Percentiles rank a stretch among this genome's conserved stretches.
Evolutionary conservation across 2,888 invertebrate genomes (phyloP).

Genomic region (Synergus japonicus): DNA sequence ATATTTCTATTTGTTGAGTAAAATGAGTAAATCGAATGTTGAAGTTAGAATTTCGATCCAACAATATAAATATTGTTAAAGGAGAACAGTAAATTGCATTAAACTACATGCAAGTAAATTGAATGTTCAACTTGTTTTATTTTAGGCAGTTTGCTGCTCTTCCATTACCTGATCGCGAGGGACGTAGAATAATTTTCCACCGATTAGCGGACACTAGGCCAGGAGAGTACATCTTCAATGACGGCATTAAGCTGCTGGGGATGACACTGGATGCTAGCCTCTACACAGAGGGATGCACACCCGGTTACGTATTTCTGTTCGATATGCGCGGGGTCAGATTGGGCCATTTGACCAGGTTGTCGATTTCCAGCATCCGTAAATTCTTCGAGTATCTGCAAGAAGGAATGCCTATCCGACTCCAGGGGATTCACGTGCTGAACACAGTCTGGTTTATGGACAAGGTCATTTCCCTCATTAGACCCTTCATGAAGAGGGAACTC

Average conservation of each 20-base stretch:
- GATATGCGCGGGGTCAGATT: slow-evolving; percentile 84
- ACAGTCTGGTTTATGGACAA: slow-evolving; percentile 78
- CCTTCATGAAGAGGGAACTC: slow-evolving; percentile 78
- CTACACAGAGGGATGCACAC: slow-evolving; percentile 80
- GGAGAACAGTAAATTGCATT: background rate
- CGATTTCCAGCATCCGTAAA: slow-evolving; percentile 80
- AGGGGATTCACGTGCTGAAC: slow-evolving; percentile 84
- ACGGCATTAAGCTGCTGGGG: slow-evolving; percentile 81
- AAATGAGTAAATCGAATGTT: too few species aligned
- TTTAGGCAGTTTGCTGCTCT: slow-evolving; percentile 81
- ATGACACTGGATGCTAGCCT: slow-evolving; percentile 82
- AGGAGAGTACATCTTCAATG: slow-evolving; percentile 81
- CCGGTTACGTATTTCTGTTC: slow-evolving; percentile 83
- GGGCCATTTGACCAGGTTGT: slow-evolving; percentile 81
- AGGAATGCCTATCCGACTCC: slow-evolving; percentile 83
- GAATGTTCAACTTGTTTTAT: background rate
- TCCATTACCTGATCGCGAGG: slow-evolving; percentile 81
- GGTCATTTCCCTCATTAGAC: slow-evolving; percentile 76
- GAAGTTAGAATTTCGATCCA: background rate
- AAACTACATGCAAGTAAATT: background rate
- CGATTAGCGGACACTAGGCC: slow-evolving; percentile 80
- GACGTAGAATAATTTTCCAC: slow-evolving; percentile 82
- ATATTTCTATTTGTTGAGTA: too few species aligned
- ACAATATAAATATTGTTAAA: background rate
- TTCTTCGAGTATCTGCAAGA: slow-evolving; percentile 85